Conservation (phyloP, 2,888 invertebrate species). For the Epiblema foenella region DNA sequence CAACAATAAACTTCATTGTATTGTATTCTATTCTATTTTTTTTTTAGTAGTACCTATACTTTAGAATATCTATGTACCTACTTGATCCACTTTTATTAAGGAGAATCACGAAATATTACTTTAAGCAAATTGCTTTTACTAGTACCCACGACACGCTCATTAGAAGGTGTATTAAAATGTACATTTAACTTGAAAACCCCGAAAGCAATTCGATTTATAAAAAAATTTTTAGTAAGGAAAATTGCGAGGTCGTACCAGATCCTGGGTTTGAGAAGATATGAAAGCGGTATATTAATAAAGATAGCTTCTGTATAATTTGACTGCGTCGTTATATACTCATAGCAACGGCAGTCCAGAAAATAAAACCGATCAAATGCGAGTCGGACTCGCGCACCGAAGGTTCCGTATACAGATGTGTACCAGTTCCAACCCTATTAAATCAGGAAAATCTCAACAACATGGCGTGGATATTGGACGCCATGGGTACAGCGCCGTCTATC, state of each 20-base stretch:
- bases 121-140: slow-evolving; percentile 12
- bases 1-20: no score
- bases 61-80: background rate
- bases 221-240: slow-evolving; percentile 8
- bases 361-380: no score
- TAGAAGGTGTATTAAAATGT: slow-evolving; percentile 20
- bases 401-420: no score
- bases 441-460: no score
- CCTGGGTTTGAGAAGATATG: background rate
- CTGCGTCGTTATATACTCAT: background rate
- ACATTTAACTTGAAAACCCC: slow-evolving; percentile 6
- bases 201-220: slow-evolving; percentile 16
- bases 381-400: no score
- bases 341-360: background rate
- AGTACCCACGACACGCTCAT: slow-evolving; percentile 4
- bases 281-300: slow-evolving; percentile 13
- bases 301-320: background rate
- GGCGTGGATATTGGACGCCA: no score
- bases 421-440: no score
- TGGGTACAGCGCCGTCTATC: no score
- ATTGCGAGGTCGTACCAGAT: background rate
- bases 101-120: background rate
- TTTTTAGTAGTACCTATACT: background rate
- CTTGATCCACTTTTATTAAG: background rate
- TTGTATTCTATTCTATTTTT: no score